Base-by-base conservation (phyloP, 2,113 vertebrate genomes). In the Neotragus moschatus region DNA sequence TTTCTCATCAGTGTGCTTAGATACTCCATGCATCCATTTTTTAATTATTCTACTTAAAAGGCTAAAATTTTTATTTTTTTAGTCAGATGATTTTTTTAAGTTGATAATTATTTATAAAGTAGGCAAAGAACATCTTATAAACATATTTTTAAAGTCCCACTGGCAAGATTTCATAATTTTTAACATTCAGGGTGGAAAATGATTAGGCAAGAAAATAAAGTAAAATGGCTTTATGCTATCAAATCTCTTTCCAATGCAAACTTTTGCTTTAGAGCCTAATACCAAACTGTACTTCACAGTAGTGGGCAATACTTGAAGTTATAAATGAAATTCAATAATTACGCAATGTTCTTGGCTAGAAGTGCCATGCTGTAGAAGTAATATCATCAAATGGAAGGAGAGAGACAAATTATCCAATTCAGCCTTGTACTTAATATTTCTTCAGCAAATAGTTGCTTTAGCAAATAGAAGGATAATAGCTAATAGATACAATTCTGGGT, bases 271-370 rank as follows among this genome's bases (percentile, higher is more conserved):
- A 88, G 43, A 90, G 26, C 13, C 70, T 90, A 70, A 94, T 87
- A 47, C 15, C n/a, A 79, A 90, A 88, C 60, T 96, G 23, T 60
- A 91, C 45, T 33, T 95, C 84, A 70, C 36, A 95, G 58, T 15
- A 84, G 47, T 85, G 53, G 53, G n/a, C 36, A 91, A 79, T 51
- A 61, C 47, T 97, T 92, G 58, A 80, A 90, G 51, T 97, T 92
- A 95, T 61, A 95, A 96, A 80, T 60, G 91, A 96, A 94, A 90
- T 92, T 85, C 85, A 91, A 82, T 75, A 90, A 86, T 55, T 56
- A 49, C 75, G 94, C 43, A 96, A 81, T 90, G 55, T 94, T 81
- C 43, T 95, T 97, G 77, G 85, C 60, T 53, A 49, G 47, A 90
- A 87, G 58, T 81, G 6, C 33, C 33, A 23, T 70, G 26, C 21